phyloP scores from a whole-genome alignment of 2,888 invertebrate genomes.

The Napeogenes inachia region DNA sequence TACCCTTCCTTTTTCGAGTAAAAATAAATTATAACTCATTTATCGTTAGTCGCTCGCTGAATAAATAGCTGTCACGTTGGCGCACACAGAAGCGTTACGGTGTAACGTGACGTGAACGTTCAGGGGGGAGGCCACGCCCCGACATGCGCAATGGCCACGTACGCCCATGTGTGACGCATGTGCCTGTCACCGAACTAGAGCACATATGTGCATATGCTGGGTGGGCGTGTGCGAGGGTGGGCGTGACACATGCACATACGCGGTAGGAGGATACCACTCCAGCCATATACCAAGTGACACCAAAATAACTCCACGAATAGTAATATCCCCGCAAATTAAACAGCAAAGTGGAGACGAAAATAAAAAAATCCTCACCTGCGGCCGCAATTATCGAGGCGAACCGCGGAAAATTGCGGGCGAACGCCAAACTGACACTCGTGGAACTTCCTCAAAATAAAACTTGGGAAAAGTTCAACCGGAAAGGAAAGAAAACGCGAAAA shows the following conservation, averaged over 20 bases:
- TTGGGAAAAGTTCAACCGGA: conserved; percentile 72
- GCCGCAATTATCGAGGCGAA: conserved; percentile 73
- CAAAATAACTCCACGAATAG: conserved; percentile 21
- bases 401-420: conserved; percentile 72
- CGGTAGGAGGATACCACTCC: conserved; percentile 45
- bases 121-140: conserved; percentile 59
- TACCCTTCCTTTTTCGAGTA: conserved; percentile 72
- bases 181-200: conserved; percentile 56
- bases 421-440: conserved; percentile 74
- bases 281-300: conserved; percentile 21
- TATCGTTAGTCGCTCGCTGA: conserved; percentile 61
- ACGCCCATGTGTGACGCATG: conserved; percentile 58
- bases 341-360: conserved; percentile 32
- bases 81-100: conserved; percentile 49
- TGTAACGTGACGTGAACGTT: conserved; percentile 55
- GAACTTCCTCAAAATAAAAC: conserved; percentile 74
- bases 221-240: conserved; percentile 58
- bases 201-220: conserved; percentile 47
- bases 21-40: conserved; percentile 77
- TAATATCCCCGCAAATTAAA: conserved; percentile 33
- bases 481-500: conserved; percentile 72
- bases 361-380: conserved; percentile 64
- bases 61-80: conserved; percentile 68
- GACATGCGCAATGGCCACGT: conserved; percentile 62
- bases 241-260: conserved; percentile 46